A percentile compares a stretch with the other conserved stretches of the same genome.
phyloP scores from a whole-genome alignment of 2,797 vertebrate species.

The Lagocephalus sceleratus region DNA sequence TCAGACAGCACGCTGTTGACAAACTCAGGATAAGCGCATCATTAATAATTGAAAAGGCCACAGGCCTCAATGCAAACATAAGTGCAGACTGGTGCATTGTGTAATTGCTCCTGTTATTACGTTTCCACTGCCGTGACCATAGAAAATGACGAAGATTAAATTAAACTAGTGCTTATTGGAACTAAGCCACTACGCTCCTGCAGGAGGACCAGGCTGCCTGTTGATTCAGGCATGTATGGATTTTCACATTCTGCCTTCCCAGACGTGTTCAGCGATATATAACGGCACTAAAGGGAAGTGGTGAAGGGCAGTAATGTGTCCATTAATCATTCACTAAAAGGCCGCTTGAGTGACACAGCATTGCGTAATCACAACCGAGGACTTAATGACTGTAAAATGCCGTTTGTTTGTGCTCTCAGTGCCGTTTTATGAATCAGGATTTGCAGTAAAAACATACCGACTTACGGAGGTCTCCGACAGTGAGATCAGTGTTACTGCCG shows the following conservation, averaged over 20 bases:
- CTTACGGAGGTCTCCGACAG: too few species aligned
- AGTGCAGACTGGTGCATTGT: constrained; percentile 3
- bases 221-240: constrained; percentile 1
- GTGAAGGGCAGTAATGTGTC: too few species aligned
- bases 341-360: too few species aligned
- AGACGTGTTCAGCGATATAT: background rate
- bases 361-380: too few species aligned
- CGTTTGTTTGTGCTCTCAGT: too few species aligned
- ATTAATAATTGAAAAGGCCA: constrained; percentile 67
- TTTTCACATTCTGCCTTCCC: background rate
- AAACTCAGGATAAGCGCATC: constrained; percentile 45
- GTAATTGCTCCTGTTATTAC: background rate
- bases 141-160: background rate
- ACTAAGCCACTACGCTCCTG: background rate
- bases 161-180: background rate
- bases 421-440: too few species aligned
- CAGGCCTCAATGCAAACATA: constrained; percentile 40
- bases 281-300: too few species aligned
- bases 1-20: constrained; percentile 37
- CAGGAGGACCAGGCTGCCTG: background rate
- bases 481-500: too few species aligned
- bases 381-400: too few species aligned
- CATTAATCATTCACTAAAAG: too few species aligned
- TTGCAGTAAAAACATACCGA: too few species aligned
- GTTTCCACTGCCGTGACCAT: background rate